Evolutionary conservation across 2,888 invertebrate genomes (phyloP), one percentile per base, ranked within the genome.

Genomic region (Phasia obesa): DNA sequence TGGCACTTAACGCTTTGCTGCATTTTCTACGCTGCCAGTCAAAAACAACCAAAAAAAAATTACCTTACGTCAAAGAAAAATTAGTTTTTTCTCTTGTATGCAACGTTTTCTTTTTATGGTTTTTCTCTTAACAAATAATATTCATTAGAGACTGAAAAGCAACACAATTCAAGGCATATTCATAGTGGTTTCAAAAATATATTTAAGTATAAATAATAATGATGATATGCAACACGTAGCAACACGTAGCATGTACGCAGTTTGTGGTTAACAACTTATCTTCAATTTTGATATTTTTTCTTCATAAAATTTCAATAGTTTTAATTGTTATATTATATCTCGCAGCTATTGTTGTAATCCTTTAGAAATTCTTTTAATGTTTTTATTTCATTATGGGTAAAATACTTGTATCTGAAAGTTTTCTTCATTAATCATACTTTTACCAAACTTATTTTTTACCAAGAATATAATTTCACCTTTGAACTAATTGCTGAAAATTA

Each of bases 1-100:
- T 79, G 70, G 64, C 79, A 75, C 79, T 83, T 84, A 81, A 80
- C 84, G 84, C 80, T 84, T 84, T 81, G 83, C 59, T 84, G 84
- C 82, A 81, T 83, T 83, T 81, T 59, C 38, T 79, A 65, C 65
- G 83, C 75, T 76, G 78, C 49, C 64, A 81, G 79, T 82, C 79
- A 78, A 79, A 74, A 57, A 67, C 69, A 15, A 53, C 21, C 21
- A 31, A 31, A 17, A 35, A 79, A 75, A 79, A 83, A 76, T 83
- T 83, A 76, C 79, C 51, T 71, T 79, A 69, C 69, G 57, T 75
- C 70, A 70, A 75, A 78, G 74, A 78, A 78, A 82, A 78, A 78
- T 78, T 60, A 70, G 42, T 75, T 78, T 73, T 82, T 82, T 64
- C 31, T 55, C 60, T 67, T 80, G 51, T 64, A 23, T 13, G 27